Conservation (phyloP, 2,113 vertebrate genomes). For the Stercorarius parasiticus region DNA sequence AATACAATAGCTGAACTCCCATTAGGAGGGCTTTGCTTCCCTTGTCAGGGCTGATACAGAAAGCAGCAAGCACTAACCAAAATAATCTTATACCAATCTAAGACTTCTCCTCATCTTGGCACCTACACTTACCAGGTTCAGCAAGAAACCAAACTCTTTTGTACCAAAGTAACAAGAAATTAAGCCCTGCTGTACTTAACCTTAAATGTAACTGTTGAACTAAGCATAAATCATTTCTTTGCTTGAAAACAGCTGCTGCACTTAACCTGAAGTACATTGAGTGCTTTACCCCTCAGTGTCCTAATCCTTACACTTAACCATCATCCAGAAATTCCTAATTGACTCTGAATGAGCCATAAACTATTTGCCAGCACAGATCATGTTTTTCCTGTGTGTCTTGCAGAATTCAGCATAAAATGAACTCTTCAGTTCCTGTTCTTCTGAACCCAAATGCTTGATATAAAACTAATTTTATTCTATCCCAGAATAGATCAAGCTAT, state of each 20-base stretch:
- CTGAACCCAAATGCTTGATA: neutral
- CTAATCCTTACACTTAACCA: neutral
- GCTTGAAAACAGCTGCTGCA: neutral
- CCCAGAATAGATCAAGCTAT: neutral
- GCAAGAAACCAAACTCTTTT: neutral
- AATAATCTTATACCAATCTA: neutral
- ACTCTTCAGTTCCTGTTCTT: neutral
- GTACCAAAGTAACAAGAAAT: neutral
- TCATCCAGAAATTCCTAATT: neutral
- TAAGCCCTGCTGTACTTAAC: neutral
- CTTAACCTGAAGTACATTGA: neutral
- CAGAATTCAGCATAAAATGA: neutral
- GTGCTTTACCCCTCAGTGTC: neutral
- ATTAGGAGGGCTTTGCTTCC: neutral
- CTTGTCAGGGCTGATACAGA: neutral
- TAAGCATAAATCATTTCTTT: neutral
- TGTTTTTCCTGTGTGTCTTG: neutral
- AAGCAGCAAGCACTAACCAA: neutral
- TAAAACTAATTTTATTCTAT: neutral
- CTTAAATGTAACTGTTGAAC: neutral
- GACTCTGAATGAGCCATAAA: neutral
- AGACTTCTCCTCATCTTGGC: neutral
- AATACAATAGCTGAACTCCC: neutral
- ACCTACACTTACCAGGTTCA: neutral
- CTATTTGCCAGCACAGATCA: neutral